Conservation (phyloP, 2,888 invertebrate species). For the Parnassius apollo region DNA sequence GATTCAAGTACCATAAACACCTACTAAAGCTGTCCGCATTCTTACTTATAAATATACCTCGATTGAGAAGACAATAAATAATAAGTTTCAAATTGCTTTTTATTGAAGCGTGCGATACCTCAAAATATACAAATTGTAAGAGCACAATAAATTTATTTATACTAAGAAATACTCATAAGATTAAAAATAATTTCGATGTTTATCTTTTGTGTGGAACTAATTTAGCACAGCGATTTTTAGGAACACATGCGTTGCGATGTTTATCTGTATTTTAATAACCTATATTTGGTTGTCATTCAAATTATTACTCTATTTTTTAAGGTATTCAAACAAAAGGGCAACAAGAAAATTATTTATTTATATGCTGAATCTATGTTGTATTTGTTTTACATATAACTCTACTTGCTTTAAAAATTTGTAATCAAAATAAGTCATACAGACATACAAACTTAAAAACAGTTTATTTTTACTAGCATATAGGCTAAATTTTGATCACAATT, state of each 20-base stretch:
- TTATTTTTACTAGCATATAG: too few relatives aligned
- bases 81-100: constrained; percentile 54
- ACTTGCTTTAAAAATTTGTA: too few relatives aligned
- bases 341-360: background rate
- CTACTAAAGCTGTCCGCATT: constrained; percentile 69
- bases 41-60: constrained; percentile 56
- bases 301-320: constrained; percentile 6
- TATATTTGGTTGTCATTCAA: background rate
- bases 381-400: too few relatives aligned
- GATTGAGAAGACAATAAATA: constrained; percentile 72
- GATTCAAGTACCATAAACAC: constrained; percentile 36
- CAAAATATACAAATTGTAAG: background rate
- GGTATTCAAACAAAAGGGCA: constrained; percentile 14
- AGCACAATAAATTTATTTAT: background rate
- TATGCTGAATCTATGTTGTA: too few relatives aligned
- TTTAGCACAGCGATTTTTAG: constrained; percentile 39
- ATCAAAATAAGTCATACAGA: too few relatives aligned
- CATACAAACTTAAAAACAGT: too few relatives aligned
- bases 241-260: constrained; percentile 41
- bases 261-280: constrained; percentile 10
- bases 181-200: background rate
- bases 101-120: constrained; percentile 53
- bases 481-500: too few relatives aligned
- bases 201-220: background rate
- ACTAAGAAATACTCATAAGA: too few relatives aligned